Evolutionary conservation across 2,797 vertebrate species (phyloP).

Genomic region (Hippoglossus hippoglossus): DNA sequence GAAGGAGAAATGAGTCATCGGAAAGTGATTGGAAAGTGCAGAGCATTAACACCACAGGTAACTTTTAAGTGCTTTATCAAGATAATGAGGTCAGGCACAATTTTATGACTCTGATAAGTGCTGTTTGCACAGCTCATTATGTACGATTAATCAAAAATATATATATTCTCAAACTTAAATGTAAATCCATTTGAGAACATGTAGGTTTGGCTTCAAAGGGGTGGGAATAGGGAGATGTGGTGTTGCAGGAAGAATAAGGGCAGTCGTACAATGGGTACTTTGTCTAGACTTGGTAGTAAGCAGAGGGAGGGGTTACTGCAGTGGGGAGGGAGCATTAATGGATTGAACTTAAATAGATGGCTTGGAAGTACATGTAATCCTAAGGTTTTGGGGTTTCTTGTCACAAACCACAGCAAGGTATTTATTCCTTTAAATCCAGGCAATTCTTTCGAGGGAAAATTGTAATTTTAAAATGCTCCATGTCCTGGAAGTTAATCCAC

Average conservation of each 20-base stretch:
- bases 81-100: slow-evolving; percentile 58
- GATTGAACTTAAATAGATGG: slow-evolving; percentile 59
- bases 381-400: slow-evolving; percentile 41
- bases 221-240: slow-evolving; percentile 56
- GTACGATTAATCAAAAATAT: slow-evolving; percentile 35
- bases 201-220: slow-evolving; percentile 27
- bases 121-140: slow-evolving; percentile 53
- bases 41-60: slow-evolving; percentile 44
- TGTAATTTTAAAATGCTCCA: background rate
- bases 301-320: slow-evolving; percentile 50
- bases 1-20: slow-evolving; percentile 60
- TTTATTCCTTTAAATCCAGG: slow-evolving; percentile 17
- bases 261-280: slow-evolving; percentile 80
- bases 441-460: background rate
- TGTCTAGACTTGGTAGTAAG: slow-evolving; percentile 65
- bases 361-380: slow-evolving; percentile 45
- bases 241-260: slow-evolving; percentile 72
- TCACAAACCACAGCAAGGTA: slow-evolving; percentile 27
- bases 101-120: slow-evolving; percentile 66
- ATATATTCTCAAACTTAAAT: slow-evolving; percentile 35
- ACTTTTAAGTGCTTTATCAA: slow-evolving; percentile 48
- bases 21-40: slow-evolving; percentile 34
- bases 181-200: slow-evolving; percentile 20
- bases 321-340: slow-evolving; percentile 66
- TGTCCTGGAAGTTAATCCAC: background rate